Evolutionary conservation across 2,888 invertebrate genomes (phyloP).

Genomic region (Noctua janthina): DNA sequence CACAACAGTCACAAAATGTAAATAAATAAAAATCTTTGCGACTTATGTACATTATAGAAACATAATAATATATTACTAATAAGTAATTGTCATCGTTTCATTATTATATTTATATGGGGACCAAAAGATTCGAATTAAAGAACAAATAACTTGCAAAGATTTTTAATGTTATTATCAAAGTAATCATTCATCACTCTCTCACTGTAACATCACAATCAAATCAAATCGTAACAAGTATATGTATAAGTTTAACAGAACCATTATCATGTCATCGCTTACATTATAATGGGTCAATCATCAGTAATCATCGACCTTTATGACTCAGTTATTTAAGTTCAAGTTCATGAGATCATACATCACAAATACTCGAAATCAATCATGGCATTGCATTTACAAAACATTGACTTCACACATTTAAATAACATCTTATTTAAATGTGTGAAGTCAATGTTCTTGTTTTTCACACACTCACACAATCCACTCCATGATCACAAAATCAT

Average conservation of each 20-base stretch:
- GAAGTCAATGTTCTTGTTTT: no score
- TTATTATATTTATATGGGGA: constrained; percentile 39
- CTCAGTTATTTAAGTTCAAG: neutral
- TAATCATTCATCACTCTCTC: constrained; percentile 50
- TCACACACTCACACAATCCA: neutral
- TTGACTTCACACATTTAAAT: constrained; percentile 14
- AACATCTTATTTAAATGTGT: neutral
- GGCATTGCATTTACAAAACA: constrained; percentile 27
- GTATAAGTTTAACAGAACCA: constrained; percentile 5
- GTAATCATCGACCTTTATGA: neutral
- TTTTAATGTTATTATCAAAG: constrained; percentile 66
- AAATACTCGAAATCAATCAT: neutral
- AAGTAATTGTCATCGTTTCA: constrained; percentile 44
- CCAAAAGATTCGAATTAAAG: constrained; percentile 51
- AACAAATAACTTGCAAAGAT: constrained; percentile 66
- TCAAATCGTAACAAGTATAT: neutral
- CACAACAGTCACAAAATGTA: constrained; percentile 58
- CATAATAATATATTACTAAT: constrained; percentile 20
- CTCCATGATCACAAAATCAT: constrained; percentile 2
- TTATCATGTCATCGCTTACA: constrained; percentile 1
- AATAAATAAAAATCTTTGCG: constrained; percentile 72
- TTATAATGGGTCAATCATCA: neutral
- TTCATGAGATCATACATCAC: constrained; percentile 20
- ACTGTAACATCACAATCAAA: constrained; percentile 25
- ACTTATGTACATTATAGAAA: constrained; percentile 55